Conservation (phyloP, 2,113 vertebrate genomes). For the Albula goreensis region DNA sequence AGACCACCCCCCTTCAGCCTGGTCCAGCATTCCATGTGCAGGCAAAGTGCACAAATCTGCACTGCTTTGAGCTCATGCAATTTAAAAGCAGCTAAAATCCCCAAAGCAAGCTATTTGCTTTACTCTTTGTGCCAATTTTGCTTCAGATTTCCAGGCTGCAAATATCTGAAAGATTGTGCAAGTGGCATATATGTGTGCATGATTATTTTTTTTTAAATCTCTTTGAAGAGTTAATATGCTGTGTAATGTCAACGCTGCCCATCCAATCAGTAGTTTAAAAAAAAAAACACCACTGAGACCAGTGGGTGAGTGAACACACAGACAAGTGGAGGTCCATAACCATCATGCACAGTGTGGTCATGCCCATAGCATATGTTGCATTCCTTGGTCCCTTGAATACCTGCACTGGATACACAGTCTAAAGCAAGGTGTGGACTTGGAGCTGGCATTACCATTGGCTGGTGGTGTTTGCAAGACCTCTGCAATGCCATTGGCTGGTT, state of each 20-base stretch:
- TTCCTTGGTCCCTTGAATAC: not conserved
- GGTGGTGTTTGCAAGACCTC: too few relatives aligned
- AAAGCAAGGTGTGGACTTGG: too few relatives aligned
- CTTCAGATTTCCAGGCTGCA: too few relatives aligned
- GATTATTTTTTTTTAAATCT: constrained; percentile 34
- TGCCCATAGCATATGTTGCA: constrained; percentile 22
- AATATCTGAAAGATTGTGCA: too few relatives aligned
- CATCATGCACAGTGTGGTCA: not conserved
- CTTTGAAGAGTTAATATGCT: not conserved
- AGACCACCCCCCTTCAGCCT: not conserved
- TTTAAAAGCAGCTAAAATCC: too few relatives aligned
- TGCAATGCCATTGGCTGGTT: too few relatives aligned
- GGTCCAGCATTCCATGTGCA: not conserved
- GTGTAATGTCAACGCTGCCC: not conserved
- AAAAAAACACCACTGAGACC: not conserved
- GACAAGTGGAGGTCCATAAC: not conserved
- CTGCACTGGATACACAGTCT: not conserved
- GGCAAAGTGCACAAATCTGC: not conserved
- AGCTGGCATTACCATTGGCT: too few relatives aligned
- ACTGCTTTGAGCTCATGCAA: too few relatives aligned
- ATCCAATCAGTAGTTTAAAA: not conserved
- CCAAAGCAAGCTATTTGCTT: too few relatives aligned
- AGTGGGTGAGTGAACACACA: not conserved
- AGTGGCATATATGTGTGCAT: constrained; percentile 40
- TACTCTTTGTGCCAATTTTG: too few relatives aligned